These are phyloP conservation scores for Amyelois transitella DNA, from an alignment of 1,140 invertebrate genomes.

Conservation along the genomic window DNA sequence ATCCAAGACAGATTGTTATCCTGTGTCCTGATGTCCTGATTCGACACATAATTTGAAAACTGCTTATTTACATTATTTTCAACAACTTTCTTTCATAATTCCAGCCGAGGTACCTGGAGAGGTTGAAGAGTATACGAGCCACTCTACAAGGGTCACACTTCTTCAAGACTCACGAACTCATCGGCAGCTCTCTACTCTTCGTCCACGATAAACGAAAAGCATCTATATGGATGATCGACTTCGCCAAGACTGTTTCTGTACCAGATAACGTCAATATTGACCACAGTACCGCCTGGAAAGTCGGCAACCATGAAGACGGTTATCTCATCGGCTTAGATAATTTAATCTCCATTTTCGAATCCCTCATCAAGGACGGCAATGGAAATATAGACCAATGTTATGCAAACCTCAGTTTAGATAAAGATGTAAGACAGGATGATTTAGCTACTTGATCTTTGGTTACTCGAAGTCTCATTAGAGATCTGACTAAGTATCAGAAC, in stretches of 20 bases:
- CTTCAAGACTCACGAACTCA: slow-evolving; percentile 94
- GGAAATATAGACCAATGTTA: slow-evolving; percentile 55
- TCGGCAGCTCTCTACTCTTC: slow-evolving; percentile 96
- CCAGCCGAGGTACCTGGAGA: slow-evolving; percentile 87
- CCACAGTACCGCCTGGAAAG: slow-evolving; percentile 91
- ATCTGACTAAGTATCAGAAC: slow-evolving; percentile 20
- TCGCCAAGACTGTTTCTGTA: slow-evolving; percentile 94
- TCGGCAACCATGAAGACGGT: slow-evolving; percentile 99
- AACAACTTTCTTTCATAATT: slow-evolving; percentile 41
- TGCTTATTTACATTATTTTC: not conserved
- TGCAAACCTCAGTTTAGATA: slow-evolving; percentile 48
- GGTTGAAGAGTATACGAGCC: slow-evolving; percentile 87
- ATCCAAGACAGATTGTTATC: too few species aligned
- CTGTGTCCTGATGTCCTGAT: too few species aligned
- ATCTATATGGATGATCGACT: slow-evolving; percentile 98
- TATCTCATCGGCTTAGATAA: slow-evolving; percentile 96
- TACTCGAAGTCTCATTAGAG: slow-evolving; percentile 18
- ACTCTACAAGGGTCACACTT: slow-evolving; percentile 90
- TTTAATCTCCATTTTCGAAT: slow-evolving; percentile 89
- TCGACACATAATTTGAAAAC: too few species aligned
- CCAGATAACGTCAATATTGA: slow-evolving; percentile 84
- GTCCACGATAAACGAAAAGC: slow-evolving; percentile 93
- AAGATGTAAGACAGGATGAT: slow-evolving; percentile 53
- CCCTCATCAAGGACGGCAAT: slow-evolving; percentile 72
- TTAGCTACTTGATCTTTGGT: slow-evolving; percentile 58